Evolutionary conservation across 2,797 vertebrate genomes (phyloP).

Genomic region (Coregonus suidteri): DNA sequence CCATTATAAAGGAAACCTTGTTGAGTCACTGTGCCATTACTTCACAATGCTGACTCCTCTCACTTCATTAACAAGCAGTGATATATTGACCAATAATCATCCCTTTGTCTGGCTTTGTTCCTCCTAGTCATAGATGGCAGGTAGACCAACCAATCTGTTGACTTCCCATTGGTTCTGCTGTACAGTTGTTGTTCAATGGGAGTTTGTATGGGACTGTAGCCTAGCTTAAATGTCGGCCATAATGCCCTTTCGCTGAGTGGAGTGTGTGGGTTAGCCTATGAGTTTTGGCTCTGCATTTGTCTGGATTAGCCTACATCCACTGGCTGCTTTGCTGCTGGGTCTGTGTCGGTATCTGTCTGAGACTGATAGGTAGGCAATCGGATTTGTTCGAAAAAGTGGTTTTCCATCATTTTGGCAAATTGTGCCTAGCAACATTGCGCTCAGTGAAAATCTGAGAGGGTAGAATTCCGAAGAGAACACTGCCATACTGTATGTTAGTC

Average conservation of each 20-base stretch:
- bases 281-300: conserved; percentile 59
- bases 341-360: conserved; percentile 31
- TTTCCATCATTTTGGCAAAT: conserved; percentile 37
- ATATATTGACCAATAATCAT: conserved; percentile 28
- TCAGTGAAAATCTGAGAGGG: conserved; percentile 43
- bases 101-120: conserved; percentile 50
- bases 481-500: no score
- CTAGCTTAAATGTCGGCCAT: no score
- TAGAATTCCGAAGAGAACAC: conserved; percentile 27
- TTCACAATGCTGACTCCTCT: conserved; percentile 53
- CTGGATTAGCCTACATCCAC: conserved; percentile 58
- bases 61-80: conserved; percentile 55
- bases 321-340: conserved; percentile 39
- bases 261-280: conserved; percentile 45
- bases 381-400: conserved; percentile 49
- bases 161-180: conserved; percentile 42
- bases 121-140: conserved; percentile 51
- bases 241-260: conserved; percentile 51
- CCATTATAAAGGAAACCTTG: conserved; percentile 52
- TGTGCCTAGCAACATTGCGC: conserved; percentile 32
- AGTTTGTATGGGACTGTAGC: not conserved
- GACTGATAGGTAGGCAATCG: conserved; percentile 27
- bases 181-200: conserved; percentile 57
- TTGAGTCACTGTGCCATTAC: conserved; percentile 41
- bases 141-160: conserved; percentile 36